A percentile compares a stretch with the other conserved stretches of the same genome.
These are phyloP conservation scores for Manis pentadactyla DNA, from an alignment of 2,797 vertebrate genomes.

Conservation along the genomic window DNA sequence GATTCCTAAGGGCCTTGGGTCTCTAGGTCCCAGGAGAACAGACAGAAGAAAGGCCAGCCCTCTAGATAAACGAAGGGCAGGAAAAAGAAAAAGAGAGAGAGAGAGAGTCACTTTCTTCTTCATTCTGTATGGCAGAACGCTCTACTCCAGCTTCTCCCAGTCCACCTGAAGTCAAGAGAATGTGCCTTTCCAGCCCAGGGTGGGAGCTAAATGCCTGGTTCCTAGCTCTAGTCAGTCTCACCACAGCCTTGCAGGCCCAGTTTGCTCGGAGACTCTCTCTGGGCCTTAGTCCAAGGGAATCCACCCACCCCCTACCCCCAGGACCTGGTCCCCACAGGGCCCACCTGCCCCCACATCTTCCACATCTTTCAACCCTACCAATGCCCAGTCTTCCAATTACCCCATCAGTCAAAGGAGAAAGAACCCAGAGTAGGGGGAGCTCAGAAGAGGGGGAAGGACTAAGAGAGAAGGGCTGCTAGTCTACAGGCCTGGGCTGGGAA, in stretches of 20 bases:
- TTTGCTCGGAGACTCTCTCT: not conserved
- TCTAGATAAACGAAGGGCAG: slow-evolving; percentile 19
- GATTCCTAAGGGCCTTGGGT: slow-evolving; percentile 50
- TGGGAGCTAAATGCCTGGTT: not conserved
- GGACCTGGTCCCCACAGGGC: not conserved
- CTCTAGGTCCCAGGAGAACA: slow-evolving; percentile 54
- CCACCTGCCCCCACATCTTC: slow-evolving; percentile 27
- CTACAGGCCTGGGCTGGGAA: slow-evolving; percentile 26
- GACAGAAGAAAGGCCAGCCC: not conserved
- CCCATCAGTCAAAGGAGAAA: slow-evolving; percentile 19
- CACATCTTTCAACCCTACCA: not conserved
- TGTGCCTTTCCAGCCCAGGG: not conserved
- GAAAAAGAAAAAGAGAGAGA: not conserved
- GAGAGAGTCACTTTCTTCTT: not conserved
- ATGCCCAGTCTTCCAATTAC: not conserved
- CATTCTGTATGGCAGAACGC: not conserved
- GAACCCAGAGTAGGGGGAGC: not conserved
- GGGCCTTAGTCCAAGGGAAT: slow-evolving; percentile 22
- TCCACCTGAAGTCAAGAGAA: not conserved
- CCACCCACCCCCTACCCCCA: not conserved
- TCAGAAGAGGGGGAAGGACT: not conserved
- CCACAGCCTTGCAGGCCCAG: not conserved
- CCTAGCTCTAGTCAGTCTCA: not conserved
- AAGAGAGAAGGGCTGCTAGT: not conserved
- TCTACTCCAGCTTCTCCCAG: not conserved